Conservation (phyloP, 2,113 vertebrate genomes). For the Ceyx melanurus region DNA sequence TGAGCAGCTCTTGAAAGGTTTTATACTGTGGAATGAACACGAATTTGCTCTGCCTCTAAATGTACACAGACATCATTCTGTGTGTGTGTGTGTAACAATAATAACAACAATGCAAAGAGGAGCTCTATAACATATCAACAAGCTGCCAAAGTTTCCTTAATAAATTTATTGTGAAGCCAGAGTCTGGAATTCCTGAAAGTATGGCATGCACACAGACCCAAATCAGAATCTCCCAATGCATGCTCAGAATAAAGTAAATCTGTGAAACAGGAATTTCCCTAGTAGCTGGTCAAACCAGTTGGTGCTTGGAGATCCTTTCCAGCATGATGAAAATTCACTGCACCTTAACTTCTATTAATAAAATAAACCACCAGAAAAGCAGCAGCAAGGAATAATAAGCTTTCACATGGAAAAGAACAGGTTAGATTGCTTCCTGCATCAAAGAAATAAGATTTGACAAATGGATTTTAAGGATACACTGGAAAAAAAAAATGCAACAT, state of each 20-base stretch:
- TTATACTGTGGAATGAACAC: not conserved
- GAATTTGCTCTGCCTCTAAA: not conserved
- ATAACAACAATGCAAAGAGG: not conserved
- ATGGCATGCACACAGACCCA: not conserved
- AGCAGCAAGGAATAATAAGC: not conserved
- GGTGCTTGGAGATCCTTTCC: not conserved
- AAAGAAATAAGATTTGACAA: not conserved
- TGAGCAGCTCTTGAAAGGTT: not conserved
- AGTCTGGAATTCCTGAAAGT: not conserved
- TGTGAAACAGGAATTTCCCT: not conserved
- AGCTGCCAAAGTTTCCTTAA: not conserved
- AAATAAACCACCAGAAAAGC: not conserved
- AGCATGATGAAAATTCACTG: not conserved
- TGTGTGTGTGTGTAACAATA: not conserved
- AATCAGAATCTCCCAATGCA: not conserved
- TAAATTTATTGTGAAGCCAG: not conserved
- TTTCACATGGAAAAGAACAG: not conserved
- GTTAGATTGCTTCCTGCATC: not conserved
- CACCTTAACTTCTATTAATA: not conserved
- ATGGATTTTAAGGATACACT: not conserved
- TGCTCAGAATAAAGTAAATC: not conserved
- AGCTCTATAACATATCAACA: not conserved
- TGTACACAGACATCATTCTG: not conserved
- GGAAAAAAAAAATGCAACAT: not conserved
- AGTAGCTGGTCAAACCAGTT: rapidly evolving